phyloP scores from a whole-genome alignment of 2,113 vertebrate genomes.

The Apodemus speciosus region DNA sequence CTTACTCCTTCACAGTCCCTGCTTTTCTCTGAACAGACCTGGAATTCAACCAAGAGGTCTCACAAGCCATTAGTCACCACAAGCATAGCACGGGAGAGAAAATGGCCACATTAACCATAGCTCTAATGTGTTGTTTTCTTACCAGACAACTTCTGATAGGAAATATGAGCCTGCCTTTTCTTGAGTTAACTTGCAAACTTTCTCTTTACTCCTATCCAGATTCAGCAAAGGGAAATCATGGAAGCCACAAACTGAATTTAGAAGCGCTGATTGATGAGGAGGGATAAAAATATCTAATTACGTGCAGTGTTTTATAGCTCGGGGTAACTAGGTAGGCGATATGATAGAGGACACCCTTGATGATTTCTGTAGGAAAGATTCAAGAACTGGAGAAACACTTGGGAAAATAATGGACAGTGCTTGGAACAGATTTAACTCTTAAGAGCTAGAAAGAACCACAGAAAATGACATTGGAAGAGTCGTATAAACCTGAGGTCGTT shows the following conservation, averaged over 20 bases:
- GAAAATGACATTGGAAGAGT: conserved; percentile 2
- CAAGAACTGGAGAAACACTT: not conserved
- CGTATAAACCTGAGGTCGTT: not conserved
- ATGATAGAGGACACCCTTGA: not conserved
- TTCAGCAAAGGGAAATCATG: conserved; percentile 46
- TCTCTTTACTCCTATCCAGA: conserved; percentile 2
- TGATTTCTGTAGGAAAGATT: conserved; percentile 47
- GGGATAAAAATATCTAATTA: conserved; percentile 58
- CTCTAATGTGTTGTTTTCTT: not conserved
- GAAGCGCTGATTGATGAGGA: conserved; percentile 57
- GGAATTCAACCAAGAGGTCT: not conserved
- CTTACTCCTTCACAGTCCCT: not conserved
- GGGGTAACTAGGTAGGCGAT: not conserved
- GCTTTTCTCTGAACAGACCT: not conserved
- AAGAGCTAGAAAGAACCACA: not conserved
- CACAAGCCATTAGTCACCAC: not conserved
- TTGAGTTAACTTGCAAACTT: conserved; percentile 27
- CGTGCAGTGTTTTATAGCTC: not conserved
- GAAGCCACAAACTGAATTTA: conserved; percentile 54
- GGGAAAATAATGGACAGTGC: not conserved
- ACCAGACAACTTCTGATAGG: conserved; percentile 22
- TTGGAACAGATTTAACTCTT: not conserved
- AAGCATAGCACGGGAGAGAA: not conserved
- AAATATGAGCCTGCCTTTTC: conserved; percentile 49
- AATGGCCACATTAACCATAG: not conserved